Conservation (phyloP, 2,888 invertebrate genomes). For the Steromphala cineraria region DNA sequence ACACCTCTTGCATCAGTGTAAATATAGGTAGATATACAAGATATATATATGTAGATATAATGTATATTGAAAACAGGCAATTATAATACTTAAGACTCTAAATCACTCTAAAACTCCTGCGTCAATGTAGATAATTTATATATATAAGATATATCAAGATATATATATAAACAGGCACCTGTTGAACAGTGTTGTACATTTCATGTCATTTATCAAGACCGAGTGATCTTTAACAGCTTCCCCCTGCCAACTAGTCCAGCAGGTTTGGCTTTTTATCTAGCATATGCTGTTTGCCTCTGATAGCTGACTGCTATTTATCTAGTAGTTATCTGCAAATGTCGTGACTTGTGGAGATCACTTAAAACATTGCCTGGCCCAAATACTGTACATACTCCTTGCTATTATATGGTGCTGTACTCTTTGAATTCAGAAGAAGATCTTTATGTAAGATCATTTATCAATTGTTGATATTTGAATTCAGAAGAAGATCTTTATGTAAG, state of each 20-base stretch:
- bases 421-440: no score
- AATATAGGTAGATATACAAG: neutral
- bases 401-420: no score
- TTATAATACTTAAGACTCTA: no score
- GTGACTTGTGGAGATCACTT: neutral
- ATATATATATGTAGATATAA: neutral
- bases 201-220: neutral
- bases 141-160: neutral
- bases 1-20: neutral
- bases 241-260: no score
- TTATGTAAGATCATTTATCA: no score
- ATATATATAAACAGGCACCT: neutral
- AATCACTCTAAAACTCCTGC: neutral
- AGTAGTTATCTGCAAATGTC: no score
- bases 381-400: neutral
- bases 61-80: no score
- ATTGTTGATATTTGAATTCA: no score
- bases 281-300: no score
- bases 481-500: no score
- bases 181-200: neutral
- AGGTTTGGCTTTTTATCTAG: no score
- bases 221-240: neutral
- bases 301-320: no score
- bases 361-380: neutral
- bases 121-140: neutral